Conservation (phyloP, 2,888 invertebrate species). For the Hirtodrosophila histrioides region DNA sequence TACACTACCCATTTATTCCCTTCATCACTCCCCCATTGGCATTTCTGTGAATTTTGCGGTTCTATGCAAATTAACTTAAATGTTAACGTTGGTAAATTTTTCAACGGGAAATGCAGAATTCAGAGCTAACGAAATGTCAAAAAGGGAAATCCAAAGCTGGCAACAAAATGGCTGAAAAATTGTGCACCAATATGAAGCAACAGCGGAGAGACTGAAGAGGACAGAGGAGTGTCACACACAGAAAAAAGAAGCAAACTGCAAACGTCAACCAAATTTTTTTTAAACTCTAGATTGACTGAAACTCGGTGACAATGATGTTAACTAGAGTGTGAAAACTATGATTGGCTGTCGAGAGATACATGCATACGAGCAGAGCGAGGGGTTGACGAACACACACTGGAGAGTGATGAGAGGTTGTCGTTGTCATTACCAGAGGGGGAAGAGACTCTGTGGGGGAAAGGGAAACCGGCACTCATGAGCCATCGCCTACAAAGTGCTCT, state of each 20-base stretch:
- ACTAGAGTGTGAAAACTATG: constrained; percentile 81
- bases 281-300: constrained; percentile 56
- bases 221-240: constrained; percentile 2
- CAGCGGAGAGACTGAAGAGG: neutral
- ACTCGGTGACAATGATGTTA: constrained; percentile 78
- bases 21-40: neutral
- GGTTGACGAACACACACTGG: neutral
- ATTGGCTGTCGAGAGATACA: constrained; percentile 68
- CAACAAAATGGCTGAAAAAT: constrained; percentile 60
- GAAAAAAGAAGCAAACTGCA: constrained; percentile 63
- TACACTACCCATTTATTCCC: neutral
- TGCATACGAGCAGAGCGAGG: neutral
- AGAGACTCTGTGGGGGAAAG: neutral
- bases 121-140: constrained; percentile 54
- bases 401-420: constrained; percentile 39
- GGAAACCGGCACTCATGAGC: constrained; percentile 17
- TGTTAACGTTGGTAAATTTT: constrained; percentile 60
- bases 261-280: constrained; percentile 61
- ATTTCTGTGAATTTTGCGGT: constrained; percentile 58
- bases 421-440: constrained; percentile 27
- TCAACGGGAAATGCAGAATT: constrained; percentile 56
- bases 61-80: constrained; percentile 79
- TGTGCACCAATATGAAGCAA: constrained; percentile 43
- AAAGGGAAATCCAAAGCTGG: constrained; percentile 32
- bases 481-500: constrained; percentile 49